Conservation (phyloP, 2,797 vertebrate species). For the Coreius guichenoti region DNA sequence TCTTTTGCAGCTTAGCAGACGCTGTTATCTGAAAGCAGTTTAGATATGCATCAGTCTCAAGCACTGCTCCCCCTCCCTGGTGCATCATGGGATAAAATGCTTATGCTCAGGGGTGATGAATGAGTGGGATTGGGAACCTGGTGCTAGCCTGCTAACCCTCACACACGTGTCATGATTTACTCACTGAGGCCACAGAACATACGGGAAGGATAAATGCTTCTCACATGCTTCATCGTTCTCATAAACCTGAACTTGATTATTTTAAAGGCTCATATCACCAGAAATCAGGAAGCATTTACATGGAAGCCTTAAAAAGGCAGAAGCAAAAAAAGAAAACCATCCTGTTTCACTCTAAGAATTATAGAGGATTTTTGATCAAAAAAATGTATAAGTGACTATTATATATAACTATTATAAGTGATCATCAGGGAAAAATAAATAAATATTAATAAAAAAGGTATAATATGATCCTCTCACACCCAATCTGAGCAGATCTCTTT, state of each 20-base stretch:
- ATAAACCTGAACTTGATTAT: neutral
- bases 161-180: constrained; percentile 11
- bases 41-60: constrained; percentile 14
- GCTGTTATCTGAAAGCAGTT: constrained; percentile 1
- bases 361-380: neutral
- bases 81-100: constrained; percentile 26
- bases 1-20: neutral
- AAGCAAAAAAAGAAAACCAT: neutral
- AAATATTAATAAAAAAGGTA: neutral
- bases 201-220: neutral
- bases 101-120: constrained; percentile 15
- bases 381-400: neutral
- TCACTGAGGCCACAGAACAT: neutral
- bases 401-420: neutral
- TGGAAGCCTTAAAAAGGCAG: neutral
- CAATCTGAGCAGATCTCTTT: neutral
- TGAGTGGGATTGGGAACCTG: neutral
- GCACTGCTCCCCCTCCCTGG: neutral
- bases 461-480: neutral
- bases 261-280: too few relatives aligned
- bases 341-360: neutral
- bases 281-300: too few relatives aligned
- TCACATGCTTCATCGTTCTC: neutral
- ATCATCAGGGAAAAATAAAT: neutral
- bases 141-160: constrained; percentile 10